A percentile compares a stretch with the other conserved stretches of the same genome.
Conservation (phyloP, 2,113 vertebrate species). For the Tichodroma muraria region DNA sequence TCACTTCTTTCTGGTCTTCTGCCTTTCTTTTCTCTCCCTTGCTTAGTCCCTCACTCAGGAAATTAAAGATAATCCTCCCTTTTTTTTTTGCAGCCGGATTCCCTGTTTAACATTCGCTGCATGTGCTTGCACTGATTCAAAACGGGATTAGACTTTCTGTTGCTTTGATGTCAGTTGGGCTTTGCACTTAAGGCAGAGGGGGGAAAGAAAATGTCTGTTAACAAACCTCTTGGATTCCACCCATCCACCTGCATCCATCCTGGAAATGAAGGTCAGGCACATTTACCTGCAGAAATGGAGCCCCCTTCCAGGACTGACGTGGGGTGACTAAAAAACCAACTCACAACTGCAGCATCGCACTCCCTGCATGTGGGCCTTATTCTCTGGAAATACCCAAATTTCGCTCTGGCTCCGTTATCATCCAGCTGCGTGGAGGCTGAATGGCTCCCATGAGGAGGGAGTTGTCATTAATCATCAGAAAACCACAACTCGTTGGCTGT, state of each 20-base stretch:
- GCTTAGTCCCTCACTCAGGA: slow-evolving; percentile 44
- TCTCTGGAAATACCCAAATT: background rate
- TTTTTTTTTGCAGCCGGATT: slow-evolving; percentile 13
- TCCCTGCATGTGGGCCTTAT: background rate
- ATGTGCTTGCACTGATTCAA: slow-evolving; percentile 46
- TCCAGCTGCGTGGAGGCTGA: background rate
- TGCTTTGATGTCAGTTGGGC: slow-evolving; percentile 62
- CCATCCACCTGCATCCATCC: background rate
- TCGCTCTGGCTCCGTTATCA: background rate
- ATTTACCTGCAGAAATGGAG: background rate
- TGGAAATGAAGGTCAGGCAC: background rate
- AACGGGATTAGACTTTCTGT: slow-evolving; percentile 55
- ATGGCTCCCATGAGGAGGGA: background rate
- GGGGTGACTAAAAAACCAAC: background rate
- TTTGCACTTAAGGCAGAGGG: slow-evolving; percentile 17
- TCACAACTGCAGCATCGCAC: background rate
- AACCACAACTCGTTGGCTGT: background rate
- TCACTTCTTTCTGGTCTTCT: background rate
- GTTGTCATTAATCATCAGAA: slow-evolving; percentile 18
- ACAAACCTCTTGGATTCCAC: background rate
- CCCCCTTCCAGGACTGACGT: background rate
- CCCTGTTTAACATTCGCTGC: slow-evolving; percentile 64
- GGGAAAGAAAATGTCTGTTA: background rate
- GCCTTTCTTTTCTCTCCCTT: slow-evolving; percentile 14
- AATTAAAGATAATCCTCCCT: slow-evolving; percentile 58